Evolutionary conservation across 35 echinoderm and acorn worm species (phyloP).

Genomic region (Holothuria glaberrima): DNA sequence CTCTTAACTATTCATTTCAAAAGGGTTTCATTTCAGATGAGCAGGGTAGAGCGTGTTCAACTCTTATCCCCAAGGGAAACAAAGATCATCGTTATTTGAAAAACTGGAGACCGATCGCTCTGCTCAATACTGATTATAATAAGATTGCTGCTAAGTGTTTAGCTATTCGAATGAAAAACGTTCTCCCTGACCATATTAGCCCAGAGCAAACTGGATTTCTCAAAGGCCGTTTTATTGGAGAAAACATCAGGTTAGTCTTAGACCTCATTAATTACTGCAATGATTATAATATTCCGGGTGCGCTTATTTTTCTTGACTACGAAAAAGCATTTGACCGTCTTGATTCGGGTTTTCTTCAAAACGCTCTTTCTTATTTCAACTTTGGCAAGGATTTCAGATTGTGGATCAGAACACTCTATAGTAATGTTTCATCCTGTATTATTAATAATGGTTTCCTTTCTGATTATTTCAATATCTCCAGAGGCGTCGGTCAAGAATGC

Average conservation of each 20-base stretch:
- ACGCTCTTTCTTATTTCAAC: not conserved
- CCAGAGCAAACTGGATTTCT: constrained; percentile 21
- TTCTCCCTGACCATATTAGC: not conserved
- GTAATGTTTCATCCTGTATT: not conserved
- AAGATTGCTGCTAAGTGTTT: too few relatives aligned
- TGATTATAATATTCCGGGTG: not conserved
- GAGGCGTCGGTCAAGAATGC: not conserved
- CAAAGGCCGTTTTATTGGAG: constrained; percentile 38
- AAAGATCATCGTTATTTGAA: not conserved
- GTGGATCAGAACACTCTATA: not conserved
- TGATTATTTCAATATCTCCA: not conserved
- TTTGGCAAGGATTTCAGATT: not conserved
- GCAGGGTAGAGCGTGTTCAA: too few relatives aligned
- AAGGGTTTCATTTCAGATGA: too few relatives aligned
- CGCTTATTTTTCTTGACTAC: not conserved
- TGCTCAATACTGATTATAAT: not conserved
- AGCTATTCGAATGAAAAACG: constrained; percentile 1
- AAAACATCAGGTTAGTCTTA: constrained; percentile 22
- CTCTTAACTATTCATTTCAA: too few relatives aligned
- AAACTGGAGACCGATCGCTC: constrained; percentile 26
- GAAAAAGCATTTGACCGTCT: not conserved
- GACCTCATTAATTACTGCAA: constrained; percentile 38
- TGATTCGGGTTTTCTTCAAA: not conserved
- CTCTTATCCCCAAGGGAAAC: too few relatives aligned
- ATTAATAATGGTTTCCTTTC: not conserved